Conservation (phyloP, 2,797 vertebrate species). For the Poecilia velifera region DNA sequence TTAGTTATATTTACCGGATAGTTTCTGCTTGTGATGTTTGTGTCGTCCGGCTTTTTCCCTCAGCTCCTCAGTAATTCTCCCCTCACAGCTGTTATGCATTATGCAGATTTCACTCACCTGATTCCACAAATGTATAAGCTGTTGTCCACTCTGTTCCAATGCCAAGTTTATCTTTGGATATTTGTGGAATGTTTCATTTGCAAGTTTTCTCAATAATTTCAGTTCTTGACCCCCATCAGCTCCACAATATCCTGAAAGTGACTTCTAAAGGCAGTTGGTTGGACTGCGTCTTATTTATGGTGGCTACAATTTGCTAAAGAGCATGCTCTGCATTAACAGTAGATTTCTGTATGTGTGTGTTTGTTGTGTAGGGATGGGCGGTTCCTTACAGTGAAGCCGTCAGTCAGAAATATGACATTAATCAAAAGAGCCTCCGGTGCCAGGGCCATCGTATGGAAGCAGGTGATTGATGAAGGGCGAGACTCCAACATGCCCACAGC, state of each 20-base stretch:
- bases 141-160: background rate
- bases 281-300: background rate
- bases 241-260: background rate
- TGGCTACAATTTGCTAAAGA: background rate
- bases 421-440: conserved; percentile 64
- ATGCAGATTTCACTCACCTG: background rate
- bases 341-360: background rate
- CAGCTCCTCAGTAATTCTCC: background rate
- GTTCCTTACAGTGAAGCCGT: conserved; percentile 33
- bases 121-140: background rate
- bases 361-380: background rate
- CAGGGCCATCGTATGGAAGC: conserved; percentile 53
- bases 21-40: background rate
- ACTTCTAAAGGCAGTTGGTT: background rate
- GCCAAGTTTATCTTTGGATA: background rate
- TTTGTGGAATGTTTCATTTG: background rate
- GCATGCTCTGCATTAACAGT: background rate
- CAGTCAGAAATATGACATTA: conserved; percentile 61
- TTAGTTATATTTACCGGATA: background rate
- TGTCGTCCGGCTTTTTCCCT: background rate
- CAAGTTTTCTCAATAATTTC: background rate
- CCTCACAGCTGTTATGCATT: background rate
- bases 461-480: conserved; percentile 67
- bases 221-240: background rate
- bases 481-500: conserved; percentile 42